Conservation (phyloP, 2,888 invertebrate genomes). For the Seira ritae region DNA sequence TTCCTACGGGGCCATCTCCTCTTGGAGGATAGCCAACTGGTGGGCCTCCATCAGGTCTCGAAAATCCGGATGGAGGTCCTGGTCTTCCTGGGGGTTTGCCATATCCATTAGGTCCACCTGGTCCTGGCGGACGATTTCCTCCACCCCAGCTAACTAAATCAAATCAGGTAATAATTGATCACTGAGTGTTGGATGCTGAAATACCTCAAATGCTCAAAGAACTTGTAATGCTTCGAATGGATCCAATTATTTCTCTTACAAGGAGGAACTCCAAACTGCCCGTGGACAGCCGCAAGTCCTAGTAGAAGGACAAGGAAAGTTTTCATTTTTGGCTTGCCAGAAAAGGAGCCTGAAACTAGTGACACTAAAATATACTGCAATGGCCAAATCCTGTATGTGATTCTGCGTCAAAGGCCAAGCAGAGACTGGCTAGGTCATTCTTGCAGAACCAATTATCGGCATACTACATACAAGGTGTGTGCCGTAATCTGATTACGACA, state of each 20-base stretch:
- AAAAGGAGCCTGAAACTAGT: background rate
- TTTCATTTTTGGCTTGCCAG: constrained; percentile 46
- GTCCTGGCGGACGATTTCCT: constrained; percentile 54
- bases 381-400: constrained; percentile 51
- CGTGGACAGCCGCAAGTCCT: constrained; percentile 61
- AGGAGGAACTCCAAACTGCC: constrained; percentile 67
- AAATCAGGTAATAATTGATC: background rate
- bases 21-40: constrained; percentile 60
- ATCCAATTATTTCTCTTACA: constrained; percentile 49
- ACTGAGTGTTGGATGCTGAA: too few relatives aligned
- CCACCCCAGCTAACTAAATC: constrained; percentile 65
- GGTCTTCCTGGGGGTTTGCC: constrained; percentile 60
- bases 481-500: constrained; percentile 56
- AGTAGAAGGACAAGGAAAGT: constrained; percentile 53
- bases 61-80: constrained; percentile 49
- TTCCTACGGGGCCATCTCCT: constrained; percentile 62
- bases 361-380: constrained; percentile 48
- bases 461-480: background rate
- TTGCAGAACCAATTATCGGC: constrained; percentile 50
- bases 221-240: too few relatives aligned
- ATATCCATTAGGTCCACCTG: constrained; percentile 49
- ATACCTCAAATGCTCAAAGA: too few relatives aligned
- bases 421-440: constrained; percentile 65
- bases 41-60: constrained; percentile 49
- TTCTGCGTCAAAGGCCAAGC: constrained; percentile 66